Evolutionary conservation across 2,888 invertebrate genomes (phyloP), one percentile per base, ranked within the genome.

Genomic region (Desoria tigrina): DNA sequence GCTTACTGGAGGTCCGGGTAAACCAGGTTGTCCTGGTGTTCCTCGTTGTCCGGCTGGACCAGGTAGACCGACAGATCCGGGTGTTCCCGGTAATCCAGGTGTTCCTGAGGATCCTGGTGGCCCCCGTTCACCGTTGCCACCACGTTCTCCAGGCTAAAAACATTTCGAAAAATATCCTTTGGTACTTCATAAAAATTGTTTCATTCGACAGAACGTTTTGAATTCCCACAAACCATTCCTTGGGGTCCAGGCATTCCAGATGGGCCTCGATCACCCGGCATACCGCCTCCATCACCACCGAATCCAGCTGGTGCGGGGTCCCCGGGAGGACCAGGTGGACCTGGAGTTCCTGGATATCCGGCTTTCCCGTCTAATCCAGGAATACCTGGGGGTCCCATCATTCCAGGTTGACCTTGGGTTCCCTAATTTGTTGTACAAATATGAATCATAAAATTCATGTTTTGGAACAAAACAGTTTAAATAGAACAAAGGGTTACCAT

Each of bases 21-120:
- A 63, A 26, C 79, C 79, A 27, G 78, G 78, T 32, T 77, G 74
- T 18, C 81, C 81, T 9, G 78, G 76, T 9, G 66, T 72, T 26
- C 81, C 81, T 61, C 77, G 75, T 54, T 75, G 76, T 60, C 79
- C 79, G 49, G 77, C 73, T 6, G 80, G 69, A 0, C 86, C 86
- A 0, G 83, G 82, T n/a, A 81, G 66, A 11, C 81, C 80, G 32
- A 78, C 75, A 0, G 78, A 63, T 1, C 86, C 86, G 2, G 81
- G 78, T 32, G 82, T 81, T 1, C 86, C 86, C 78, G 69, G 66
- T 57, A 71, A 67, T 42, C 69, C 68, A 14, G 64, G 64, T 23
- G 83, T 70, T 79, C 82, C 28, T 79, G 82, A 77, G 77, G 82
- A 68, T 79, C 81, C 39, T 79, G 82, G 55, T 80, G 82, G 81